A percentile compares a stretch with the other conserved stretches of the same genome.
phyloP scores from a whole-genome alignment of 2,113 vertebrate species.

The Gadus chalcogrammus region DNA sequence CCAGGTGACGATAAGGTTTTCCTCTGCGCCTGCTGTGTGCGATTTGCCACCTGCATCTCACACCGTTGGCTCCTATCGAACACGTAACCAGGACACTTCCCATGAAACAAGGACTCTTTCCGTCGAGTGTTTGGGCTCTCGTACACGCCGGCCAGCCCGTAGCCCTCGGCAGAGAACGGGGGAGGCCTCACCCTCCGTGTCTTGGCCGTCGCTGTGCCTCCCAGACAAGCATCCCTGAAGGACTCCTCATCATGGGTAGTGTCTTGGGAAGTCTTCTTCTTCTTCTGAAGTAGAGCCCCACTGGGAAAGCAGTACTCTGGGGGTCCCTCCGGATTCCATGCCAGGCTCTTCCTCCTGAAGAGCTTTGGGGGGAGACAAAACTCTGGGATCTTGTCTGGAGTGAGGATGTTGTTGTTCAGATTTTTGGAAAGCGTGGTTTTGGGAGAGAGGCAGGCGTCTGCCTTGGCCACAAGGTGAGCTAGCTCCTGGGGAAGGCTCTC shows the following conservation, averaged over 20 bases:
- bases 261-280: conserved; percentile 7
- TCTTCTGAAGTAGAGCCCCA: neutral
- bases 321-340: conserved; percentile 8
- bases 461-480: conserved; percentile 40
- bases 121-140: conserved; percentile 73
- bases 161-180: conserved; percentile 58
- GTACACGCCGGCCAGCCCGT: conserved; percentile 59
- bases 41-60: no score
- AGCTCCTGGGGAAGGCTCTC: conserved; percentile 57
- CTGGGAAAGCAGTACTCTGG: conserved; percentile 1
- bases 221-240: neutral
- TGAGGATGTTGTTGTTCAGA: conserved; percentile 71
- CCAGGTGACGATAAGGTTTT: conserved; percentile 22
- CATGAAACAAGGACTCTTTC: conserved; percentile 76
- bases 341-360: conserved; percentile 29
- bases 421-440: conserved; percentile 44
- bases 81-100: conserved; percentile 41
- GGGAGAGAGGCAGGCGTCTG: conserved; percentile 35
- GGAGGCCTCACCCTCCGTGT: conserved; percentile 29
- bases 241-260: neutral
- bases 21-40: conserved; percentile 12
- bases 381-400: conserved; percentile 74
- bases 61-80: conserved; percentile 43
- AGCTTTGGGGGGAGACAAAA: conserved; percentile 73
- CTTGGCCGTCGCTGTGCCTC: neutral